Evolutionary conservation across 2,113 vertebrate genomes (phyloP).

Genomic region (Nothoprocta pentlandii): DNA sequence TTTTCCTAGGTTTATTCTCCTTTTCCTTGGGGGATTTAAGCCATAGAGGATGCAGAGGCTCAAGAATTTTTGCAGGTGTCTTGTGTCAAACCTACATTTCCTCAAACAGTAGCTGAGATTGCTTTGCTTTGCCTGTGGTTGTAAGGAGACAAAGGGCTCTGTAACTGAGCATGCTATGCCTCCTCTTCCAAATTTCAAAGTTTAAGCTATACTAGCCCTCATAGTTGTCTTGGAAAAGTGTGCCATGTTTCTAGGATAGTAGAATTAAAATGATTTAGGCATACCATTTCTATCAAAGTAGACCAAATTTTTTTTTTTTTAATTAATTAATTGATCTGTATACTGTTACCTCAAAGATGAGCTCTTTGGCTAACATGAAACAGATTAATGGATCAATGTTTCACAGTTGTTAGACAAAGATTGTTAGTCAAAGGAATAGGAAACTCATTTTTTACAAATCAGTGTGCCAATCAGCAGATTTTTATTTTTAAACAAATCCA

Average conservation of each 20-base stretch:
- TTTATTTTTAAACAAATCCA: neutral
- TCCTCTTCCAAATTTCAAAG: neutral
- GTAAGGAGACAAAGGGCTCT: neutral
- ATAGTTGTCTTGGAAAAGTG: neutral
- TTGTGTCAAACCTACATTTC: conserved; percentile 6
- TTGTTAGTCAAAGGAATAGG: neutral
- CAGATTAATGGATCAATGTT: neutral
- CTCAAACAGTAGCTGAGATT: neutral
- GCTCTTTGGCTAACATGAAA: neutral
- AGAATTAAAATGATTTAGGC: neutral
- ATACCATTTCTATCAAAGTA: neutral
- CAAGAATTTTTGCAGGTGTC: conserved; percentile 19
- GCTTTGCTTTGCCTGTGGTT: neutral
- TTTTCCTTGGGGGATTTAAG: neutral
- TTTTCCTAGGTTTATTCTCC: conserved; percentile 14
- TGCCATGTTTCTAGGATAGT: neutral
- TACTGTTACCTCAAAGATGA: neutral
- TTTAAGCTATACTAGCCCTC: neutral
- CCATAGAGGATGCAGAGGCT: neutral
- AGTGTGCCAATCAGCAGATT: neutral
- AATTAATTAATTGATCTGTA: neutral
- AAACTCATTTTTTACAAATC: neutral
- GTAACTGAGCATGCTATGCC: neutral
- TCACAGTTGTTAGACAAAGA: neutral
- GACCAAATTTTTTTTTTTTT: neutral